Evolutionary conservation across 1,140 invertebrate genomes (phyloP), one percentile per base, ranked within the genome.

Genomic region (Alviniconcha marisindica): DNA sequence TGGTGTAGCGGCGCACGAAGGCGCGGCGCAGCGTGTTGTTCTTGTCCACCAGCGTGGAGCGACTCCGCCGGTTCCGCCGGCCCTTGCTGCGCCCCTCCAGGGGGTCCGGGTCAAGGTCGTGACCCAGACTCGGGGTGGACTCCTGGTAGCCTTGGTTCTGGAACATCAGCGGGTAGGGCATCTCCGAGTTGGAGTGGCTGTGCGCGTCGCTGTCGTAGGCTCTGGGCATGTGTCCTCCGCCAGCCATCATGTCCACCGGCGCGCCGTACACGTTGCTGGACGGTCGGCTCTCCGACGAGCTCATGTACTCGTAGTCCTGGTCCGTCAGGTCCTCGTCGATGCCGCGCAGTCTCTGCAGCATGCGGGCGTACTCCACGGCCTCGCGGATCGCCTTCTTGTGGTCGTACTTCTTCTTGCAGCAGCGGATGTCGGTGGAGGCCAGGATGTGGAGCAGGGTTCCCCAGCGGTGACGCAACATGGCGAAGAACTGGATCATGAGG

Each of bases 391-490:
- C 86, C 71, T 88, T 85, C 81, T 87, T 88, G 38, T 85, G 86
- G 73, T 88, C 87, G 83, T 85, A 89, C 42, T 87, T 84, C 82
- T 87, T 87, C 71, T 84, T 84, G 82, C 96, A 97, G 93, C 96
- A 96, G 90, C 96, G 96, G 12, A 99, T 93, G 90, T 98, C 97
- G 2, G 98, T 99, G 3, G 98, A 98, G 21, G 98, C 97, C 89
- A 99, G 94, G 89, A 99, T 99, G 92, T 99, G 99, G 0, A 98
- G 97, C 60, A 99, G 94, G 4, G 99, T 99, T 89, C 98, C 98
- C 92, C 99, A 99, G 87, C 94, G 85, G 87, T 94, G 94, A 21
- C 93, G 87, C 51, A 94, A 87, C 94, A 94, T 94, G 33, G 92
- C 94, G 51, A 92, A 80, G 82, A 94, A 93, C 86, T 94, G 94